Percentiles rank a stretch among this genome's conserved stretches.
phyloP scores from a whole-genome alignment of 2,797 vertebrate species.

The Hemibagrus guttatus region DNA sequence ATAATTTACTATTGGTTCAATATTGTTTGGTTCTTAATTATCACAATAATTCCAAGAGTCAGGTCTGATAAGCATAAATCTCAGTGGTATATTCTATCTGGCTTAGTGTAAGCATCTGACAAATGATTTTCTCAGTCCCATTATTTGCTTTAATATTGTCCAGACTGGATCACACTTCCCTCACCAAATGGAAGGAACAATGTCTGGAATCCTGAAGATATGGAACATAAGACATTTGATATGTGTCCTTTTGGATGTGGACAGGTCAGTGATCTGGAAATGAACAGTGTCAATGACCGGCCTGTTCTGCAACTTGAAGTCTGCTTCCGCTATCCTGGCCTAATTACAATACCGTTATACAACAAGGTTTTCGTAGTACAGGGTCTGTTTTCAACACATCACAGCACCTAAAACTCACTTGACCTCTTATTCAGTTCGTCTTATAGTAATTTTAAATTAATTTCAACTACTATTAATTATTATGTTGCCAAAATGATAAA shows the following conservation, averaged over 20 bases:
- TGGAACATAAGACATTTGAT: conserved; percentile 31
- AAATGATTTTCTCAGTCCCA: conserved; percentile 33
- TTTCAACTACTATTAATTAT: neutral
- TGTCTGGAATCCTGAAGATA: conserved; percentile 68
- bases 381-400: conserved; percentile 23
- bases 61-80: neutral
- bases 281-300: conserved; percentile 76
- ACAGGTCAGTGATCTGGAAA: conserved; percentile 62
- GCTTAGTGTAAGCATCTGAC: conserved; percentile 1
- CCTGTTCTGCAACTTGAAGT: conserved; percentile 70
- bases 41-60: neutral
- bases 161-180: conserved; percentile 44
- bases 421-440: neutral
- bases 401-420: neutral
- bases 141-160: conserved; percentile 42
- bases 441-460: neutral
- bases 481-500: neutral
- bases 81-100: neutral
- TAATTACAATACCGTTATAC: conserved; percentile 44
- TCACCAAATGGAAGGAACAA: conserved; percentile 62
- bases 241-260: conserved; percentile 55
- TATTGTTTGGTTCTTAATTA: neutral
- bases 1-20: neutral
- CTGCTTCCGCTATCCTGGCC: conserved; percentile 50
- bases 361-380: conserved; percentile 34